Base-by-base conservation (phyloP, 2,113 vertebrate species). In the Brachyhypopomus occidentalis region DNA sequence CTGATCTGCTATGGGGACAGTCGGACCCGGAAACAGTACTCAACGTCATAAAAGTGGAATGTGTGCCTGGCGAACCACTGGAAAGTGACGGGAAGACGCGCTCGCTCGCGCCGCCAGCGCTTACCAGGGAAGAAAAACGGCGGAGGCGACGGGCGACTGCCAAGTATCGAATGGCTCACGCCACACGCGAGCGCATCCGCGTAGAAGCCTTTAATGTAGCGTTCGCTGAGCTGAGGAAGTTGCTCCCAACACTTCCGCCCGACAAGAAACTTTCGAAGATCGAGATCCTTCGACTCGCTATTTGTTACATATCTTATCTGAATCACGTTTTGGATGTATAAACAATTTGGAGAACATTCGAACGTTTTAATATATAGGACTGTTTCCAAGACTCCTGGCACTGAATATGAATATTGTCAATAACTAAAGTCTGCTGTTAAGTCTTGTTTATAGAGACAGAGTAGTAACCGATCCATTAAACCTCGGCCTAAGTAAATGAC, bases 71-170 rank as follows among this genome's bases (percentile, higher is more conserved):
- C 87, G 95, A 97, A 75, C 94, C 94, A 2, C 25, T 91, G 76
- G 73, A 96, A 72, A 0, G 90, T 45, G 95, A 94, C 85, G 0
- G 93, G 75, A 0, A 93, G 52, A 59, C 88, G 67, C 93, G 88
- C 74, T 87, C 92, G 70, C 94, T 88, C 76, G 87, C 92, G 52
- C 91, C 93, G 75, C 95, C 92, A 82, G 93, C 94, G 70, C 92
- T 97, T 62, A 97, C 94, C 91, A 88, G 96, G 0, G 96, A 97
- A 88, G 96, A 97, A 92, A 97, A 96, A 89, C 92, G 96, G 25
- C 89, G 96, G 80, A 87, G 96, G 90, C 86, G 94, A 82, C 80
- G 92, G 2, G 86, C 89, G 72, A 92, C 90, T 5, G 88, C 89
- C 78, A 95, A 93, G 82, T 93, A 93, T 82, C 94, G 95, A 81